Conservation (phyloP, 2,113 vertebrate species). For the Amphilophus citrinellus region DNA sequence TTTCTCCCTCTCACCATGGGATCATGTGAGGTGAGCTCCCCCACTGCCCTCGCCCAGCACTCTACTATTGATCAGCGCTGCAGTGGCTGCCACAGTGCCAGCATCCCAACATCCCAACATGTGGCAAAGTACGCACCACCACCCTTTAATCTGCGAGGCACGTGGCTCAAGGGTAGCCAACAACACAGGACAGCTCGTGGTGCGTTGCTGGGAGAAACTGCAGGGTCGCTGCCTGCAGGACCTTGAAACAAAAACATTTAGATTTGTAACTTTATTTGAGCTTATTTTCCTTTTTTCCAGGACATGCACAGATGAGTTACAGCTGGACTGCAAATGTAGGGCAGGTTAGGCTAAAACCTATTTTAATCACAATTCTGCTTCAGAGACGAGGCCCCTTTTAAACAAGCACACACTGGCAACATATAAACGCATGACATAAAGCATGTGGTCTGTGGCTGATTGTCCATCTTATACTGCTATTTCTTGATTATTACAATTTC, state of each 20-base stretch:
- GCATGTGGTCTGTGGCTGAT: background rate
- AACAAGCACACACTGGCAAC: background rate
- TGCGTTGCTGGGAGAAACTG: background rate
- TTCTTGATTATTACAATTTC: background rate
- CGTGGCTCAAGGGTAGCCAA: conserved; percentile 20
- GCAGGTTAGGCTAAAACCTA: background rate
- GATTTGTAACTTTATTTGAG: background rate
- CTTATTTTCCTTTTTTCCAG: background rate
- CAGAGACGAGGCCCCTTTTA: background rate
- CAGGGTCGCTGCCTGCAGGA: background rate
- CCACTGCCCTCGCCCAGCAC: accelerated
- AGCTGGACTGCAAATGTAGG: background rate
- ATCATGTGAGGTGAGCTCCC: conserved; percentile 26
- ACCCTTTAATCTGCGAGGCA: conserved; percentile 51
- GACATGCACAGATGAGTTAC: background rate
- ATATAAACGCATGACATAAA: background rate
- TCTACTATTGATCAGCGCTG: background rate
- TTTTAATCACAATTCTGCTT: background rate
- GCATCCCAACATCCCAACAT: conserved; percentile 44
- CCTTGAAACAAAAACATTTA: background rate
- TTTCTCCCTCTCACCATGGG: background rate
- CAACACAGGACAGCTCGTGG: background rate
- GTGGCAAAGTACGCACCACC: conserved; percentile 33
- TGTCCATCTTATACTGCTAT: background rate
- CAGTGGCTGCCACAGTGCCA: background rate